Conservation (phyloP, 2,888 invertebrate species). For the Nomada flava region DNA sequence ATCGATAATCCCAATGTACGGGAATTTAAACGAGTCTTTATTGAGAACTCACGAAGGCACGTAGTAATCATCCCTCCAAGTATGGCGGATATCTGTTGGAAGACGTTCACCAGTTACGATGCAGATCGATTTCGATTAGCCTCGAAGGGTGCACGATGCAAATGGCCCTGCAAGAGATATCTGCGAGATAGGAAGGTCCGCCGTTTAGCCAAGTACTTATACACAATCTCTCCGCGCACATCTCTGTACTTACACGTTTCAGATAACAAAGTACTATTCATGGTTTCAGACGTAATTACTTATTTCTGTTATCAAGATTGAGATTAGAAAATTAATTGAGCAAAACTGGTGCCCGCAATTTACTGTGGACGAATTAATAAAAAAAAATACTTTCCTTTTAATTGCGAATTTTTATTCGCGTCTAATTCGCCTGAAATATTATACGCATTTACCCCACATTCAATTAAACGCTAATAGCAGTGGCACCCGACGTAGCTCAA, state of each 20-base stretch:
- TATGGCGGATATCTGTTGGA: not conserved
- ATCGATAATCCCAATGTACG: not conserved
- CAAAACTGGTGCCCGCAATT: too few relatives aligned
- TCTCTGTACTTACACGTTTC: not conserved
- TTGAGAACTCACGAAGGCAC: too few relatives aligned
- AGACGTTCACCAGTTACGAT: conserved; percentile 28
- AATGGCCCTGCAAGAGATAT: conserved; percentile 37
- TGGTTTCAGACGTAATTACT: not conserved
- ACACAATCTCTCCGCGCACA: conserved; percentile 4
- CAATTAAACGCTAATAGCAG: too few relatives aligned
- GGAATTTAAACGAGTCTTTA: too few relatives aligned
- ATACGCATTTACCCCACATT: too few relatives aligned
- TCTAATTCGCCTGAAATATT: too few relatives aligned
- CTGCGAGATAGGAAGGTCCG: conserved; percentile 30
- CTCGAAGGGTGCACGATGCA: conserved; percentile 41
- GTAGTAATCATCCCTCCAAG: not conserved
- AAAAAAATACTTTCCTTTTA: too few relatives aligned
- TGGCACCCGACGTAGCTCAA: too few relatives aligned
- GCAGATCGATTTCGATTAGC: conserved; percentile 57
- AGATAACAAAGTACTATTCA: conserved; percentile 2
- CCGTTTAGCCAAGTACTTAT: conserved; percentile 35
- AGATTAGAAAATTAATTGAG: not conserved
- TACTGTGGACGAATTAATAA: too few relatives aligned
- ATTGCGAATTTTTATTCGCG: too few relatives aligned
- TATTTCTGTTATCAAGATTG: not conserved